A percentile compares a stretch with the other conserved stretches of the same genome.
These are phyloP conservation scores for Ormyrus thymus DNA, from an alignment of 2,888 invertebrate species.

Conservation along the genomic window DNA sequence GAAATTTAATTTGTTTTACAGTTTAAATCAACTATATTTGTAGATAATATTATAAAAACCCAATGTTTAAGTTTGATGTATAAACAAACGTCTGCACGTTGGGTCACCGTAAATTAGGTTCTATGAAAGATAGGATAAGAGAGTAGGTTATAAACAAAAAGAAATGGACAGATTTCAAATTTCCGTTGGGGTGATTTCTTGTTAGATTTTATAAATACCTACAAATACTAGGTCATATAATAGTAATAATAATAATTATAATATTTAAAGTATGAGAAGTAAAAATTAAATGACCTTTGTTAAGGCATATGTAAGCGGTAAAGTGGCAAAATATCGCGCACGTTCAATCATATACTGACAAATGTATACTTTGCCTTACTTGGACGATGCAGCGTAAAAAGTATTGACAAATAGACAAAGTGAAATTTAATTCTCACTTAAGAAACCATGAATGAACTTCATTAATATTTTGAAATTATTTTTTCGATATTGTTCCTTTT, in stretches of 20 bases:
- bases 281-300: constrained; percentile 37
- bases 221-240: constrained; percentile 60
- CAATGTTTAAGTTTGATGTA: constrained; percentile 46
- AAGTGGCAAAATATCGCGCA: constrained; percentile 39
- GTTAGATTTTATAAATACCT: constrained; percentile 66
- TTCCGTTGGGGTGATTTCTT: constrained; percentile 62
- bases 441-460: constrained; percentile 20
- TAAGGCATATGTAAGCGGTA: constrained; percentile 36
- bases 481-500: constrained; percentile 22
- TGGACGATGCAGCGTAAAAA: constrained; percentile 62
- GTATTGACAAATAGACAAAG: constrained; percentile 6
- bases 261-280: constrained; percentile 45
- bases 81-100: constrained; percentile 24
- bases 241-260: constrained; percentile 54
- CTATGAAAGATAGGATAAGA: constrained; percentile 56
- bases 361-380: constrained; percentile 68
- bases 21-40: constrained; percentile 27
- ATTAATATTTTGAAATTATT: too few species aligned
- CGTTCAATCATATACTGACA: constrained; percentile 51
- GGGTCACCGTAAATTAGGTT: constrained; percentile 48
- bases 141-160: constrained; percentile 39
- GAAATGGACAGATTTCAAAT: constrained; percentile 58
- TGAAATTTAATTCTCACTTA: constrained; percentile 23
- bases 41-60: constrained; percentile 37
- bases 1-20: constrained; percentile 27